Conservation (phyloP, 2,113 vertebrate species). For the Macquaria ambigua region DNA sequence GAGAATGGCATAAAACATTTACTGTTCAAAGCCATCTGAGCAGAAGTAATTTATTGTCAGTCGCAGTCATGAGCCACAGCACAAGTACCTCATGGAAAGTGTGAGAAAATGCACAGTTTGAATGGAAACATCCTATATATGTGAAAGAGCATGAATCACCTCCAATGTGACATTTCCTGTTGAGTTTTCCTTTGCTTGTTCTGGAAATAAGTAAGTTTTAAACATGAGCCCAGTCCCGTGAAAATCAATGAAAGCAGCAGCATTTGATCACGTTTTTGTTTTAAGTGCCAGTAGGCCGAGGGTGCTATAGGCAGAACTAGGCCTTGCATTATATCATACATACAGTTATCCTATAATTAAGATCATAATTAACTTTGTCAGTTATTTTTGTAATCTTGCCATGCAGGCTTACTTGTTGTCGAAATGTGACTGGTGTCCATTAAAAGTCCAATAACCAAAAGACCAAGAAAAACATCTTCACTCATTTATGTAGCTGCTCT, state of each 20-base stretch:
- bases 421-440: not conserved
- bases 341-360: not conserved
- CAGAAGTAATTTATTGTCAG: slow-evolving; percentile 57
- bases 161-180: slow-evolving; percentile 1
- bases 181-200: slow-evolving; percentile 10
- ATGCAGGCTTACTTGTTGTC: not conserved
- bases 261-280: not conserved
- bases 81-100: not conserved
- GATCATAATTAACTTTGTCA: not conserved
- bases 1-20: slow-evolving; percentile 71
- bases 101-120: slow-evolving; percentile 21
- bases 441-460: not conserved
- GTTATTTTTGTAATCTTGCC: not conserved
- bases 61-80: slow-evolving; percentile 19
- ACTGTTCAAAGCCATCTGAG: slow-evolving; percentile 61
- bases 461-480: not conserved
- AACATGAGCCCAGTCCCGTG: not conserved
- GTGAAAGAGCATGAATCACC: not conserved
- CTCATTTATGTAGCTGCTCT: not conserved
- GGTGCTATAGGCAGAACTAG: no score
- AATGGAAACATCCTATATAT: not conserved
- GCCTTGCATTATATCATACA: not conserved
- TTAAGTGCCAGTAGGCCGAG: not conserved
- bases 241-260: slow-evolving; percentile 1
- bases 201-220: slow-evolving; percentile 4